Conservation (phyloP, 2,113 vertebrate genomes). For the Cygnus buccinator region DNA sequence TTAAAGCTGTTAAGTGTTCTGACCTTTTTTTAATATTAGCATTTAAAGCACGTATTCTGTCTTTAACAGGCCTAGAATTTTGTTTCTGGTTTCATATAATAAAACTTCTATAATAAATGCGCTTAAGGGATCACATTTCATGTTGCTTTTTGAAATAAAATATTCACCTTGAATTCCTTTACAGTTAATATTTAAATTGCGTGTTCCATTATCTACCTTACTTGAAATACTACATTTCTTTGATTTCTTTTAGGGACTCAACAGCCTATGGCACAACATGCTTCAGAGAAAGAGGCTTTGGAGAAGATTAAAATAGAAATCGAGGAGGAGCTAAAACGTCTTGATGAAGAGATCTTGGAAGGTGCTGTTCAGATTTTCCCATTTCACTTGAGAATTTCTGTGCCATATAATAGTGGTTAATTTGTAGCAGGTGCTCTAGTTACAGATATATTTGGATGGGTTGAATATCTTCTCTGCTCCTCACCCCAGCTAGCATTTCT, state of each 20-base stretch:
- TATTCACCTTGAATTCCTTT: not conserved
- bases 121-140: not conserved
- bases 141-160: not conserved
- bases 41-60: not conserved
- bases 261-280: slow-evolving; percentile 46
- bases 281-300: slow-evolving; percentile 75
- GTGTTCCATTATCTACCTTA: not conserved
- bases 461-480: not conserved
- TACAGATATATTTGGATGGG: not conserved
- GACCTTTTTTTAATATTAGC: not conserved
- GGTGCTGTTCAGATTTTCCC: slow-evolving; percentile 70
- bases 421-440: slow-evolving; percentile 37
- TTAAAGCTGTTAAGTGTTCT: not conserved
- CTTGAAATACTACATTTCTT: not conserved
- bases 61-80: not conserved
- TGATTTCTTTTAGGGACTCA: slow-evolving; percentile 71
- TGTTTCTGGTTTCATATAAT: not conserved
- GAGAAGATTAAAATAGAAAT: slow-evolving; percentile 85
- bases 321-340: slow-evolving; percentile 84
- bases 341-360: slow-evolving; percentile 89
- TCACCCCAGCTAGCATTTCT: not conserved
- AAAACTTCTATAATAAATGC: not conserved
- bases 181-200: not conserved
- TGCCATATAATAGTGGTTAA: slow-evolving; percentile 20
- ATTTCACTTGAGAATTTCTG: not conserved